Evolutionary conservation across 2,113 vertebrate genomes (phyloP), one percentile per base, ranked within the genome.

Genomic region (Engraulis encrasicolus): DNA sequence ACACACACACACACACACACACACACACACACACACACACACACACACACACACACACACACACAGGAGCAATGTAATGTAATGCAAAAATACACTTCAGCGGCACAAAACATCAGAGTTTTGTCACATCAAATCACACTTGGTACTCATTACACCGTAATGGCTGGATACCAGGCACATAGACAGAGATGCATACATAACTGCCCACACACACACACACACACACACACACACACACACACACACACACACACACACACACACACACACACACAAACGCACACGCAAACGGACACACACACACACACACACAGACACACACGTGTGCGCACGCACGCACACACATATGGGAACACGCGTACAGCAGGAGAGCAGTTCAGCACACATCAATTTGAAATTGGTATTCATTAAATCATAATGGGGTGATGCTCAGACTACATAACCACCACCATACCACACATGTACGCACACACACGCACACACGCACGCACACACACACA

Each of bases 31-130:
- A 58, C 18, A 91, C 81, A 90, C 40, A 84, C 85, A 87, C 85
- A 94, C 93, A 93, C 90, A 92, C 54, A 58, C 18, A 91, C 81
- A 90, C 40, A 84, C 85, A 87, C 85, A 94, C 93, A 93, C 90
- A 92, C 54, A 58, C 18, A 89, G n/a, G n/a, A n/a, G n/a, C n/a
- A n/a, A n/a, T n/a, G 9, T 45, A 83, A 88, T 37, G 85, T 34
- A 14, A 74, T 11, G 27, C 1, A 66, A 4, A 34, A 74, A 27
- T 23, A 74, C 27, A 36, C 12, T 74, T 6, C 20, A 23, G 27
- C n/a, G 1, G 20, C 58, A 74, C 12, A 12, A 74, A 11, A 58
- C 20, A 74, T 14, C 66, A 74, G 4, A 45, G 40, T 45, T 36
- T 66, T 15, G 12, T 34, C 66, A 74, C 66, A 34, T 36, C 27